Evolutionary conservation across 1,140 invertebrate genomes (phyloP).

Genomic region (Magallana gigas): DNA sequence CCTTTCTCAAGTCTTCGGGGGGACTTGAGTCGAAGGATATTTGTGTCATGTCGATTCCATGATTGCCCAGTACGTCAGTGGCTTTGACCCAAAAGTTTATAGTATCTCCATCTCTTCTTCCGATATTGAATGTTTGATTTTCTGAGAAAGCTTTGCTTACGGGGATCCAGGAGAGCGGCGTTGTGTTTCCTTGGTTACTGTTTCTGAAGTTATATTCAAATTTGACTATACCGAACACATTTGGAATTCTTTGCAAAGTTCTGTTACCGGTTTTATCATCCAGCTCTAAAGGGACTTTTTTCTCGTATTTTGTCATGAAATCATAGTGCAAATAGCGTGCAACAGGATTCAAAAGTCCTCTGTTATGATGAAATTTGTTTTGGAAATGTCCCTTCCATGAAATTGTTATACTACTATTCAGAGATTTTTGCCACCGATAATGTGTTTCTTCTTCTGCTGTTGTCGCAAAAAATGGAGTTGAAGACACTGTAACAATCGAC

Average conservation of each 20-base stretch:
- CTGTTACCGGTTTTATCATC: constrained; percentile 42
- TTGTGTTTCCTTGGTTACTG: constrained; percentile 32
- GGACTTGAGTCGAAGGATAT: constrained; percentile 46
- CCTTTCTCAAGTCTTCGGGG: background rate
- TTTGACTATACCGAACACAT: constrained; percentile 46
- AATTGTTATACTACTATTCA: background rate
- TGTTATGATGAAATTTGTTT: constrained; percentile 34
- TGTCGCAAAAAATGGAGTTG: background rate
- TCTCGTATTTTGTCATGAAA: constrained; percentile 26
- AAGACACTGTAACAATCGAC: background rate
- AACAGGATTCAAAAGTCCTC: constrained; percentile 39
- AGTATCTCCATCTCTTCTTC: constrained; percentile 44
- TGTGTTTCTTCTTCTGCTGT: constrained; percentile 20
- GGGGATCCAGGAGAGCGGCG: constrained; percentile 25
- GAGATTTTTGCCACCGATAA: background rate
- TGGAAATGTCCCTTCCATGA: constrained; percentile 34
- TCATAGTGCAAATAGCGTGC: background rate
- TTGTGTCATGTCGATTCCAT: constrained; percentile 14
- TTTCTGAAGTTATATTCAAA: constrained; percentile 29
- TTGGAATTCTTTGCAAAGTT: constrained; percentile 27
- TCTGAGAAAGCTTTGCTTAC: constrained; percentile 27
- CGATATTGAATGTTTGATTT: constrained; percentile 12
- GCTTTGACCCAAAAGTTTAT: constrained; percentile 50
- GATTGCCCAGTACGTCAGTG: constrained; percentile 46
- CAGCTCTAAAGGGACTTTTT: background rate